phyloP scores from a whole-genome alignment of 2,797 vertebrate genomes.

The Triplophysa yarkandensis region DNA sequence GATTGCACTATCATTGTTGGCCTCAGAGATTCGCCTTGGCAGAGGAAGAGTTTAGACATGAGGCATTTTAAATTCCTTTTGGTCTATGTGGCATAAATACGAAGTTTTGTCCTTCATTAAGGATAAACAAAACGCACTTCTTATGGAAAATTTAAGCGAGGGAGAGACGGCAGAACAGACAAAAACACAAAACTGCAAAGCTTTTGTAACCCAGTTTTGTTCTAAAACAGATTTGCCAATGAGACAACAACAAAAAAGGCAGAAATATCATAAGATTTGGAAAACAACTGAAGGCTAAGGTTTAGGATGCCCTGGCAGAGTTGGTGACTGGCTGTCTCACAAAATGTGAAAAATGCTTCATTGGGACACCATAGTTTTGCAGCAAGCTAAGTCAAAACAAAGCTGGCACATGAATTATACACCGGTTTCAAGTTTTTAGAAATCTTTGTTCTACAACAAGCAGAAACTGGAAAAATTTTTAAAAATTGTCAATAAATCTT shows the following conservation, averaged over 20 bases:
- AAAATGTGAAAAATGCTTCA: conserved; percentile 44
- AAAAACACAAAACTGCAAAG: conserved; percentile 68
- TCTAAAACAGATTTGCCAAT: conserved; percentile 71
- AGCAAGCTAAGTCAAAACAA: conserved; percentile 68
- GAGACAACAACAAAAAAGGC: conserved; percentile 55
- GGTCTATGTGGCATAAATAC: conserved; percentile 76
- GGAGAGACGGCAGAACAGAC: conserved; percentile 54
- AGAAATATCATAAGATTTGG: conserved; percentile 60
- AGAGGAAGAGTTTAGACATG: conserved; percentile 45
- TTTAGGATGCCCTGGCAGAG: conserved; percentile 52
- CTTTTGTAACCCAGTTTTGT: conserved; percentile 75
- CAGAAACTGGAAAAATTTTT: conserved; percentile 48
- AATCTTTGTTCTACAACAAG: conserved; percentile 62
- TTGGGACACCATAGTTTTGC: conserved; percentile 49
- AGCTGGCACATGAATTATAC: conserved; percentile 73
- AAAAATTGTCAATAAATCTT: conserved; percentile 62
- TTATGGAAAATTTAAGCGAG: conserved; percentile 37
- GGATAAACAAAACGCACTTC: conserved; percentile 72
- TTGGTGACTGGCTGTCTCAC: conserved; percentile 39
- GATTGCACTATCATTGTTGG: background rate
- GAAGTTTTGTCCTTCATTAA: conserved; percentile 79
- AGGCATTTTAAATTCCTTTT: conserved; percentile 73
- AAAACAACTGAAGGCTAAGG: conserved; percentile 62
- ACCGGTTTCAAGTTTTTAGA: conserved; percentile 57
- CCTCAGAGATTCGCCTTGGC: conserved; percentile 46